Evolutionary conservation across 2,888 invertebrate species (phyloP).

Genomic region (Netelia fuscicornis): DNA sequence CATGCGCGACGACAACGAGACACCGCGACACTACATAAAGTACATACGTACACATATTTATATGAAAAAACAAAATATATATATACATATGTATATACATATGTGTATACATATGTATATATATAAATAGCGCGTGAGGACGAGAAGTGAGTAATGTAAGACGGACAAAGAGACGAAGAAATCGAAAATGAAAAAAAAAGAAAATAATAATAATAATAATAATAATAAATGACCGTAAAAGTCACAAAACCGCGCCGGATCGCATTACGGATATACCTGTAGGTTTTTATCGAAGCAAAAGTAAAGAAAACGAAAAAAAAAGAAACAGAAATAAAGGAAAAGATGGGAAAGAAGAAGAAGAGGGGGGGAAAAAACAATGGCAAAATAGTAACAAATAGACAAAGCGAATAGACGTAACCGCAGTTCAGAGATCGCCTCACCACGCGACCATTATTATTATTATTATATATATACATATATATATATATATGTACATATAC

Average conservation of each 20-base stretch:
- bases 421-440: constrained; percentile 67
- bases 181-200: constrained; percentile 30
- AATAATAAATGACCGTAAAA: constrained; percentile 36
- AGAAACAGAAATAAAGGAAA: constrained; percentile 7
- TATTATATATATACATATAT: too few relatives aligned
- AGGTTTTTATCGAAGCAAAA: constrained; percentile 46
- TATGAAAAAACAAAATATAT: background rate
- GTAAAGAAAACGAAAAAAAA: constrained; percentile 13
- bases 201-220: background rate
- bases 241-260: constrained; percentile 68
- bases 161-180: constrained; percentile 26
- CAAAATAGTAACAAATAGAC: constrained; percentile 46
- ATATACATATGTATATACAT: too few relatives aligned
- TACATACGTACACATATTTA: constrained; percentile 11
- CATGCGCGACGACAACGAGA: constrained; percentile 61
- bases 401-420: constrained; percentile 53
- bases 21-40: constrained; percentile 49
- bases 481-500: too few relatives aligned
- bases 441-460: constrained; percentile 70
- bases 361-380: constrained; percentile 13
- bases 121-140: constrained; percentile 25
- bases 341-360: constrained; percentile 2
- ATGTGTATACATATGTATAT: background rate
- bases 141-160: constrained; percentile 50
- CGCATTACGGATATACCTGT: constrained; percentile 62